phyloP scores from a whole-genome alignment of 2,113 vertebrate genomes.

The Pangasianodon hypophthalmus region DNA sequence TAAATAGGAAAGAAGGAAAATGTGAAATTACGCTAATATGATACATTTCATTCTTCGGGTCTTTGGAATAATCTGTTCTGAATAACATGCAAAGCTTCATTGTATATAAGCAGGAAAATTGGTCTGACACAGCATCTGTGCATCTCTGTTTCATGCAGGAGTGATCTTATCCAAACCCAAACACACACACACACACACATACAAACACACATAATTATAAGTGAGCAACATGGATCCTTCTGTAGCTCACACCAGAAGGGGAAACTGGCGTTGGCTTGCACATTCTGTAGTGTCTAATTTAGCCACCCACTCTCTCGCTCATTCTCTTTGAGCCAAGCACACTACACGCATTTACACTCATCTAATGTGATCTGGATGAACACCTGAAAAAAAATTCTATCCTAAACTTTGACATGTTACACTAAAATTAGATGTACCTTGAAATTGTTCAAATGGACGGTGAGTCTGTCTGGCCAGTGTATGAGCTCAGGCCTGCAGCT shows the following conservation, averaged over 20 bases:
- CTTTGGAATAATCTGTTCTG: neutral
- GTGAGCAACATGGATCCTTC: conserved; percentile 20
- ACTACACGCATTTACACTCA: neutral
- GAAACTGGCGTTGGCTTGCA: conserved; percentile 19
- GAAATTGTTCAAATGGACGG: neutral
- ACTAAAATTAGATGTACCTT: neutral
- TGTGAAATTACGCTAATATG: neutral
- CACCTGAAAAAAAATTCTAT: neutral
- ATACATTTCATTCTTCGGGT: neutral
- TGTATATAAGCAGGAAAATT: neutral
- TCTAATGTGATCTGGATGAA: neutral
- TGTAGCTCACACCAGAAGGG: conserved; percentile 40
- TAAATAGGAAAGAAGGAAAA: neutral
- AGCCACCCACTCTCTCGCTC: conserved; percentile 20
- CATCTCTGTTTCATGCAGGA: conserved; percentile 15
- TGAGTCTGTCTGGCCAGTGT: neutral
- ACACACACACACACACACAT: conserved; percentile 19
- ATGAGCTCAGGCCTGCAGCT: conserved; percentile 20
- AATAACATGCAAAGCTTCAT: neutral
- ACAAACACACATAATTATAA: neutral
- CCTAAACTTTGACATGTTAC: neutral
- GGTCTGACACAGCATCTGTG: neutral
- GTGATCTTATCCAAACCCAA: neutral
- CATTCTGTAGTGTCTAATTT: conserved; percentile 41
- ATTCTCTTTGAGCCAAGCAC: neutral